Base-by-base conservation (phyloP, 1,140 invertebrate genomes). In the Lamellibrachia luymesi region DNA sequence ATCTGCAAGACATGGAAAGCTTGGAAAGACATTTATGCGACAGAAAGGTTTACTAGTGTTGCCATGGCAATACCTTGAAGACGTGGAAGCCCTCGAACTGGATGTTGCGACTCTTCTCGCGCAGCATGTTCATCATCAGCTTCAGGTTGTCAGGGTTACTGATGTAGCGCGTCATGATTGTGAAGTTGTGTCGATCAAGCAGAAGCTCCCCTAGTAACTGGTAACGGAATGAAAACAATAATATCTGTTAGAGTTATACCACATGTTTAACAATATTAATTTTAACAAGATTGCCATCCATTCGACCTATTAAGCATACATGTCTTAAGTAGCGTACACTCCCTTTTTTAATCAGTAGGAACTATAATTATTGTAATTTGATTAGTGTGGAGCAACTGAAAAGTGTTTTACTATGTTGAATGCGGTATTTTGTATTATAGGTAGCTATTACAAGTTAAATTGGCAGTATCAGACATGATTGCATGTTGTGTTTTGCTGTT, bases 11-110 rank as follows among this genome's bases (percentile, higher is more conserved):
- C 38, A 38, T 38, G 38, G 38, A 38, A 38, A 38, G 0, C 38
- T 38, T 38, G 0, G 38, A 38, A 38, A 38, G 38, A 38, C 38
- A 38, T 38, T 38, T 38, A 38, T 38, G 38, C 38, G 38, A 38
- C 38, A 92, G 91, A 92, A 92, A 92, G 22, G 13, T 90, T 93
- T 91, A 64, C 50, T 80, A 94, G 50, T 50, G 13, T 27, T 91
- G 91, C 56, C 94, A 94, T 94, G 38, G 38, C 38, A 38, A 56
- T 97, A 99, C 99, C 98, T 99, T 99, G 97, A 99, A 99, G 95
- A 99, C 99, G 97, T 99, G 99, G 97, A 99, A 99, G 96, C 99
- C 99, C 97, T 99, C 99, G 97, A 99, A 99, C 96, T 99, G 99
- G 95, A 99, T 99, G 97, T 99, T 99, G 95, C 98, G 97, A 95